These are phyloP conservation scores for Eupithecia exiguata DNA, from an alignment of 2,888 invertebrate species.

Conservation along the genomic window DNA sequence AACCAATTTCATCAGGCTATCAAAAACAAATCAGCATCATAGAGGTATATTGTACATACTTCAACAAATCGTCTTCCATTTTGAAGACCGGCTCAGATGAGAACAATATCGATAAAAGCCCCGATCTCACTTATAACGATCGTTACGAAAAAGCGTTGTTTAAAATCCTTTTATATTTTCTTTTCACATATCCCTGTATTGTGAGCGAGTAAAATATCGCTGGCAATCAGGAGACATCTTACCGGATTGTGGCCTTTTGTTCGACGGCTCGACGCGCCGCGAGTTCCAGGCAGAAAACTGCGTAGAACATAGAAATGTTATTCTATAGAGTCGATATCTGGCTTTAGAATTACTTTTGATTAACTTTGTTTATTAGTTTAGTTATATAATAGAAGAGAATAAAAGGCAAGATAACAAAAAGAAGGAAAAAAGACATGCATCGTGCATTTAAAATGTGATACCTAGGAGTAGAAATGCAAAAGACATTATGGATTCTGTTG, in stretches of 20 bases:
- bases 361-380: not conserved
- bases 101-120: conserved; percentile 14
- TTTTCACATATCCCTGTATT: conserved; percentile 22
- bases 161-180: conserved; percentile 23
- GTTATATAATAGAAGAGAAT: not conserved
- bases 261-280: conserved; percentile 34
- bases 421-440: not conserved
- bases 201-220: conserved; percentile 40
- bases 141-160: conserved; percentile 18
- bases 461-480: not conserved
- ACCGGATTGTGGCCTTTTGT: conserved; percentile 39
- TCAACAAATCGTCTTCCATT: conserved; percentile 11
- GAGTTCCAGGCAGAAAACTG: conserved; percentile 20
- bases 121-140: conserved; percentile 1
- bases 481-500: not conserved
- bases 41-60: not conserved
- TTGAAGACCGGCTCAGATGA: conserved; percentile 4
- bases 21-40: not conserved
- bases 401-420: not conserved
- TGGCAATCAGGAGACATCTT: conserved; percentile 43
- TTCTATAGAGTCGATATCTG: not conserved
- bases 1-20: not conserved
- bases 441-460: not conserved
- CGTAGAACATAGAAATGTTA: conserved; percentile 26
- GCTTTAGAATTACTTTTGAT: not conserved